Evolutionary conservation across 2,888 invertebrate species (phyloP).

Genomic region (Ichneumon xanthorius): DNA sequence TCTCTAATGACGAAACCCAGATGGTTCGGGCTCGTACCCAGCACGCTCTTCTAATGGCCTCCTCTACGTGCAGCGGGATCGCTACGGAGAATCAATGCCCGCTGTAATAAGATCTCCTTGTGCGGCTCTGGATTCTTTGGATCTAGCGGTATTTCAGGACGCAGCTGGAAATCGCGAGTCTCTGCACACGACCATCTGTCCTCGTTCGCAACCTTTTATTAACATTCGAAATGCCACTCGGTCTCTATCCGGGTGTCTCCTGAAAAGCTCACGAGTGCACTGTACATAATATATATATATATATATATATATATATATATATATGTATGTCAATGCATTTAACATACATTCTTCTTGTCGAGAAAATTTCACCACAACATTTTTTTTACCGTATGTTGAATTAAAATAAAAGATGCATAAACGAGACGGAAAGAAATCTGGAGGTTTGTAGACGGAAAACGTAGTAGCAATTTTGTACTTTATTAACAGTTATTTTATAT

Average conservation of each 20-base stretch:
- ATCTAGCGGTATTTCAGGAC: slow-evolving; percentile 42
- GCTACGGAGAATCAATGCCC: slow-evolving; percentile 43
- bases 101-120: slow-evolving; percentile 64
- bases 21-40: slow-evolving; percentile 27
- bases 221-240: neutral
- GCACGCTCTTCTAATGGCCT: slow-evolving; percentile 32
- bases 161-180: slow-evolving; percentile 15
- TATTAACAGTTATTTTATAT: too few relatives aligned
- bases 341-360: neutral
- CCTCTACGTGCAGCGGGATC: neutral
- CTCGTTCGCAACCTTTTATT: neutral
- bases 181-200: slow-evolving; percentile 7
- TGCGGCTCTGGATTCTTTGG: slow-evolving; percentile 36
- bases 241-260: neutral
- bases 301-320: too few relatives aligned
- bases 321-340: neutral
- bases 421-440: neutral
- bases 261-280: neutral
- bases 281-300: too few relatives aligned
- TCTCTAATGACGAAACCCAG: slow-evolving; percentile 59
- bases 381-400: neutral
- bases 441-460: neutral
- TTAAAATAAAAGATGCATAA: neutral
- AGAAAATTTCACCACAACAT: neutral
- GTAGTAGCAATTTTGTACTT: too few relatives aligned